These are phyloP conservation scores for Coracias cyanogaster DNA, from an alignment of 2,797 vertebrate species.

Conservation along the genomic window DNA sequence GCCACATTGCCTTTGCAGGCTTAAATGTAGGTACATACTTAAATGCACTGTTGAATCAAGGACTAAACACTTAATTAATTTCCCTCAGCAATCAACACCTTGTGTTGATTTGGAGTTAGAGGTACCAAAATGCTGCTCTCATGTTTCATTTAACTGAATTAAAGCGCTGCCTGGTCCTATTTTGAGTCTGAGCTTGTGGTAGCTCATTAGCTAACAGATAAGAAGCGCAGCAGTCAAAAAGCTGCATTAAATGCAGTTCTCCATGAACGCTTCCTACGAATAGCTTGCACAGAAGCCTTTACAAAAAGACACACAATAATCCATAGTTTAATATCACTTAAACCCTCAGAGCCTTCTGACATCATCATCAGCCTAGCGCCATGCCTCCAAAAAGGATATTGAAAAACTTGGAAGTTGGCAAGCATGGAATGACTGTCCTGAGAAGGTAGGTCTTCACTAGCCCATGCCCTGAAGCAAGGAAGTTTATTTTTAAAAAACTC, in stretches of 20 bases:
- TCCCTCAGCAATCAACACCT: background rate
- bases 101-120: background rate
- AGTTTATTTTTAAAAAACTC: background rate
- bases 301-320: background rate
- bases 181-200: background rate
- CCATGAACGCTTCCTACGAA: background rate
- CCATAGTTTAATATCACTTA: background rate
- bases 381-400: background rate
- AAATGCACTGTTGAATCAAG: background rate
- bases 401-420: background rate
- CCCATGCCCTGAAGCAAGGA: background rate
- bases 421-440: background rate
- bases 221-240: background rate
- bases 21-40: background rate
- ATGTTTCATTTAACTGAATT: background rate
- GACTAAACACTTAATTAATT: background rate
- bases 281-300: background rate
- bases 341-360: background rate
- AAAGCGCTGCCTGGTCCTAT: background rate
- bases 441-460: background rate
- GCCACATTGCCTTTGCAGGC: background rate
- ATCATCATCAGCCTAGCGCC: background rate
- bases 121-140: background rate
- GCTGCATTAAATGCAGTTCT: background rate
- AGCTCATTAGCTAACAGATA: background rate